These are phyloP conservation scores for Microcebus lehilahytsara DNA, from an alignment of 2,113 vertebrate species.

Conservation along the genomic window DNA sequence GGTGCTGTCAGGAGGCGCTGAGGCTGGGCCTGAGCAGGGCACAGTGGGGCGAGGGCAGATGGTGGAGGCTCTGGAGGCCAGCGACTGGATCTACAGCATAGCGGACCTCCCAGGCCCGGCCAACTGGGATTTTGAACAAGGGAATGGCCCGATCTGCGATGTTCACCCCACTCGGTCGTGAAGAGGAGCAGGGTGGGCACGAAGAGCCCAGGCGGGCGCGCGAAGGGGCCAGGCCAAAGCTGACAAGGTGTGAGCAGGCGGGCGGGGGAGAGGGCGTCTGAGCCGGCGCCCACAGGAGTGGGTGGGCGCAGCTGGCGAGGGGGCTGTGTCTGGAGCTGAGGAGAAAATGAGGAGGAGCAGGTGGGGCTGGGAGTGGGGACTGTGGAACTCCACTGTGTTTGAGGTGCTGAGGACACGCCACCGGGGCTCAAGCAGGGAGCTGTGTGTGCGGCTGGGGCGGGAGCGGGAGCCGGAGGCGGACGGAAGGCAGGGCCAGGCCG, in stretches of 20 bases:
- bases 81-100: no score
- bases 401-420: neutral
- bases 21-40: neutral
- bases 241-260: neutral
- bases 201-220: neutral
- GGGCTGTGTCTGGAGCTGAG: no score
- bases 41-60: neutral
- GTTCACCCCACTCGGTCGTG: neutral
- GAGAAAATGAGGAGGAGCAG: neutral
- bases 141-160: neutral
- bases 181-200: neutral
- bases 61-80: neutral
- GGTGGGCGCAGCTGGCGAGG: neutral
- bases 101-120: neutral
- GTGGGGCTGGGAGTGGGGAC: neutral
- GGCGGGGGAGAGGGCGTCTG: no score
- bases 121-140: neutral
- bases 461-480: no score
- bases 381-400: neutral
- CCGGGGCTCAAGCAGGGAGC: neutral
- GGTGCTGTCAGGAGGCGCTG: neutral
- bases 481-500: no score
- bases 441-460: no score
- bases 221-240: neutral
- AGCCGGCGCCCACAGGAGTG: neutral